Evolutionary conservation across 2,113 vertebrate genomes (phyloP).

Genomic region (Microcebus lehilahytsara): DNA sequence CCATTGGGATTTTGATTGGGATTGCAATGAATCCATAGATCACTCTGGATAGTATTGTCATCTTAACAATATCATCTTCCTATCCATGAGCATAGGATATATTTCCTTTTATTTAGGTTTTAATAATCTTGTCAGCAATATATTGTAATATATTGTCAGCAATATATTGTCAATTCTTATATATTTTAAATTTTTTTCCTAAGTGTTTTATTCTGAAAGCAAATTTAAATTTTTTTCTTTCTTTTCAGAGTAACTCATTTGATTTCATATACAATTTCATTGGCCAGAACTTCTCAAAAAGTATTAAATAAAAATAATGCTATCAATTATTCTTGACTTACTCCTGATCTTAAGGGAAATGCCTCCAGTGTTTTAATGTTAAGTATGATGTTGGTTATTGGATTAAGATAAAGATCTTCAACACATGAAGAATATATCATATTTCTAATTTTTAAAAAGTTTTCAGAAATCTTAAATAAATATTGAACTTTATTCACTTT

Average conservation of each 20-base stretch:
- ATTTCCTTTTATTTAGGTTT: background rate
- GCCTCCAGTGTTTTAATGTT: background rate
- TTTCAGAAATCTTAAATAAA: background rate
- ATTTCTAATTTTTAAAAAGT: background rate
- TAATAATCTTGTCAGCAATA: background rate
- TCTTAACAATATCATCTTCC: background rate
- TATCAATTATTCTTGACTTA: background rate
- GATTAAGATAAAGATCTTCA: background rate
- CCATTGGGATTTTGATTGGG: background rate
- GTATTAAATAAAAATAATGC: background rate
- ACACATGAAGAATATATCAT: background rate
- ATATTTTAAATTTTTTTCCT: background rate
- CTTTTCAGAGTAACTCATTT: background rate
- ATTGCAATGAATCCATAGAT: background rate
- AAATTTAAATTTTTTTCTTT: background rate
- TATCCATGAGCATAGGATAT: background rate
- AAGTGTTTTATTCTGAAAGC: background rate
- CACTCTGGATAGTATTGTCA: background rate
- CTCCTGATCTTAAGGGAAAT: background rate
- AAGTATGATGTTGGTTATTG: background rate
- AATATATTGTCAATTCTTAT: no score
- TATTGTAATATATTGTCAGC: no score
- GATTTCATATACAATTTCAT: background rate
- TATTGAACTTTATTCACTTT: background rate
- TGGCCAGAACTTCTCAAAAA: background rate